A percentile compares a stretch with the other conserved stretches of the same genome.
phyloP scores from a whole-genome alignment of 2,113 vertebrate genomes.

The Lycaon pictus region DNA sequence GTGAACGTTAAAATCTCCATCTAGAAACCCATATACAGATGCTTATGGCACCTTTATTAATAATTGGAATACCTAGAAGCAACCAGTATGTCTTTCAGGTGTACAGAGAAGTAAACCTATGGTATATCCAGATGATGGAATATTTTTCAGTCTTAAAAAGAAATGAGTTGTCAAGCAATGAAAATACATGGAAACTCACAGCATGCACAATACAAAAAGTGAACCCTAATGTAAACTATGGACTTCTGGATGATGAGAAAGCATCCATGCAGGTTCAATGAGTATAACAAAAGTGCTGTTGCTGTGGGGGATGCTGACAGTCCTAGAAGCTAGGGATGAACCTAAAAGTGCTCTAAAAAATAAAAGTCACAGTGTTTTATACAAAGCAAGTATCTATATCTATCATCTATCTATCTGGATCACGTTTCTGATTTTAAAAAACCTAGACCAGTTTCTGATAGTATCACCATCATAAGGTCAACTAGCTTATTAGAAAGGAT shows the following conservation, averaged over 20 bases:
- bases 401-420: background rate
- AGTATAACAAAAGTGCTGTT: background rate
- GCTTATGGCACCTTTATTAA: background rate
- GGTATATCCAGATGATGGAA: background rate
- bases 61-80: background rate
- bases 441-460: background rate
- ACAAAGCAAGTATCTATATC: background rate
- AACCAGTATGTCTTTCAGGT: background rate
- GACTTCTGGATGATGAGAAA: background rate
- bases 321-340: background rate
- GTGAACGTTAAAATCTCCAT: background rate
- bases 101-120: background rate
- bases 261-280: background rate
- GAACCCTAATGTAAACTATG: background rate
- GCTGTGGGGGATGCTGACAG: background rate
- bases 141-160: background rate
- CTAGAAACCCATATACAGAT: background rate
- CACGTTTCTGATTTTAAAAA: background rate
- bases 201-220: background rate
- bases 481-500: background rate
- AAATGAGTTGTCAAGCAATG: background rate
- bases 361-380: background rate
- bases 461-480: background rate
- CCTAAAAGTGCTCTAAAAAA: background rate
- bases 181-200: background rate